phyloP scores from a whole-genome alignment of 2,797 vertebrate species.

The Acanthurus leucopareius region DNA sequence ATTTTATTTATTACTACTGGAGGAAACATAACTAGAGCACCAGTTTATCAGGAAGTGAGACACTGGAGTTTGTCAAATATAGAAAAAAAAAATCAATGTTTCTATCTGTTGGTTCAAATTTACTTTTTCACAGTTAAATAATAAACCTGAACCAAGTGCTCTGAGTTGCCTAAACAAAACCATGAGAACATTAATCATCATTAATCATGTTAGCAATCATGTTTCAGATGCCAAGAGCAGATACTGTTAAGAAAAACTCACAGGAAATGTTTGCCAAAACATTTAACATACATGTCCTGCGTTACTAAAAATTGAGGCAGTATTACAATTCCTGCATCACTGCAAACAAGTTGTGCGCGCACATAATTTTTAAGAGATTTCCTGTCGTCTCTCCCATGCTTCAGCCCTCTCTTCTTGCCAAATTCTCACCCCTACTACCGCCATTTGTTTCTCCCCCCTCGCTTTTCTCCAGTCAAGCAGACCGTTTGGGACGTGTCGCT shows the following conservation, averaged over 20 bases:
- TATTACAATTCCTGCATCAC: neutral
- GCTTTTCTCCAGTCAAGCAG: conserved; percentile 21
- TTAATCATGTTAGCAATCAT: neutral
- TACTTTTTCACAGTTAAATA: neutral
- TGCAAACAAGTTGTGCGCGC: too few species aligned
- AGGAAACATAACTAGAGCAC: conserved; percentile 2
- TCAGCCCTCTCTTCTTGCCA: neutral
- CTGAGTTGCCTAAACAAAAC: neutral
- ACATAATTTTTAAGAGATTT: neutral
- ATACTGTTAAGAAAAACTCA: neutral
- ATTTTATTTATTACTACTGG: neutral
- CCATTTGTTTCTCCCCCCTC: conserved; percentile 11
- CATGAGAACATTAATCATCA: neutral
- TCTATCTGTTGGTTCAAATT: too few species aligned
- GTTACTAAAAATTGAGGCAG: neutral
- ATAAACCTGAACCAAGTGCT: conserved; percentile 6
- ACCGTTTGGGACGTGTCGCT: conserved; percentile 60
- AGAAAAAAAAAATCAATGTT: too few species aligned
- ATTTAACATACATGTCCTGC: too few species aligned
- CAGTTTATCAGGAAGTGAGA: neutral
- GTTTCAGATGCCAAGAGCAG: neutral
- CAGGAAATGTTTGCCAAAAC: too few species aligned
- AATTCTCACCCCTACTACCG: neutral
- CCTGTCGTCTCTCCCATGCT: neutral
- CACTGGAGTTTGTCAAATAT: neutral